phyloP scores from a whole-genome alignment of 2,888 invertebrate genomes.

The Phalangium opilio region DNA sequence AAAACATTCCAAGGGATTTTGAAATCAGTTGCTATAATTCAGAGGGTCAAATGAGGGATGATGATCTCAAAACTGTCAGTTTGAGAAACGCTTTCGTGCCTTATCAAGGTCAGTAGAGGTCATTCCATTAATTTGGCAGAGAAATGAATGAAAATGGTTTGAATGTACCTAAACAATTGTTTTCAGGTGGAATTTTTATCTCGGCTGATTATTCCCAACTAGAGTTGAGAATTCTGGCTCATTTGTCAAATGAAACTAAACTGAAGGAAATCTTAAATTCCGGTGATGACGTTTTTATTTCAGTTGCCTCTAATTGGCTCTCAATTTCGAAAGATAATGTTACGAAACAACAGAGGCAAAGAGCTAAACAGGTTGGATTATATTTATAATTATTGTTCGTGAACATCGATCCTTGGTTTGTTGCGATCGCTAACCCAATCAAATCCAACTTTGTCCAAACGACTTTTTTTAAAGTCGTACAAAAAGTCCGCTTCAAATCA shows the following conservation, averaged over 20 bases:
- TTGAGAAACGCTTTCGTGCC: conserved; percentile 32
- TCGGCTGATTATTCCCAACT: conserved; percentile 94
- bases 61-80: conserved; percentile 23
- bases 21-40: conserved; percentile 34
- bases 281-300: conserved; percentile 62
- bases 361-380: conserved; percentile 48
- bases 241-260: conserved; percentile 60
- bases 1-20: conserved; percentile 79
- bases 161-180: too few relatives aligned
- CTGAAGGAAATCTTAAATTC: conserved; percentile 41
- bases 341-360: conserved; percentile 58
- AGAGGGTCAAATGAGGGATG: conserved; percentile 1
- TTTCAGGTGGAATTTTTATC: conserved; percentile 45
- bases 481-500: too few relatives aligned
- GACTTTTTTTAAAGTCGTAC: too few relatives aligned
- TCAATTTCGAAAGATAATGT: conserved; percentile 48
- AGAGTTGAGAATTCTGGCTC: conserved; percentile 82
- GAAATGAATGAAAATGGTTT: too few relatives aligned
- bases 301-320: conserved; percentile 74
- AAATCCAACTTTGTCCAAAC: too few relatives aligned
- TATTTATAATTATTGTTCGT: too few relatives aligned
- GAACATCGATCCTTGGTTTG: too few relatives aligned
- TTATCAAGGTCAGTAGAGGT: conserved; percentile 28
- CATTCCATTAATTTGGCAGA: too few relatives aligned
- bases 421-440: too few relatives aligned